These are phyloP conservation scores for Entelurus aequoreus DNA, from an alignment of 2,113 vertebrate genomes.

Conservation along the genomic window DNA sequence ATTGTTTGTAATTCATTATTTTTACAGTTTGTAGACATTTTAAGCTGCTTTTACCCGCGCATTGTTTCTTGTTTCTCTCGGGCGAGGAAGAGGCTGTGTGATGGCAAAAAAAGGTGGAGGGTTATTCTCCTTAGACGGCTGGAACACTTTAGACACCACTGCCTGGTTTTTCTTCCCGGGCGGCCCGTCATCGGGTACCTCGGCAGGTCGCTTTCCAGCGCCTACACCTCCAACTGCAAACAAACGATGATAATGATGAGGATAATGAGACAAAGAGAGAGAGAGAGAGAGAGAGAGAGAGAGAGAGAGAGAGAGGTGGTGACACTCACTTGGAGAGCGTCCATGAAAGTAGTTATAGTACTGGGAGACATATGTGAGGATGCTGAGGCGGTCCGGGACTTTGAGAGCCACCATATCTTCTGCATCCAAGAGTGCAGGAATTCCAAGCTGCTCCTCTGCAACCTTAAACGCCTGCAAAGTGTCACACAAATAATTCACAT, in stretches of 20 bases:
- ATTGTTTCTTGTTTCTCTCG: conserved; percentile 24
- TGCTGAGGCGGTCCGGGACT: conserved; percentile 90
- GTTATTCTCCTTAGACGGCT: conserved; percentile 51
- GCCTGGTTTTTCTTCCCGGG: conserved; percentile 77
- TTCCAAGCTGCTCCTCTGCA: conserved; percentile 86
- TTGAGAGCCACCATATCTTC: conserved; percentile 95
- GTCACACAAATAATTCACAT: too few relatives aligned
- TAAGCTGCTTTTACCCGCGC: conserved; percentile 20
- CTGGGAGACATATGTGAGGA: conserved; percentile 96
- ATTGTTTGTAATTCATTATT: not conserved
- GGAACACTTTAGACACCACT: conserved; percentile 48
- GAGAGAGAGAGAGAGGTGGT: not conserved
- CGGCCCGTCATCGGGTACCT: conserved; percentile 59
- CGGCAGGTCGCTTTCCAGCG: conserved; percentile 81
- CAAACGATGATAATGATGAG: not conserved
- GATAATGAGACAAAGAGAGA: not conserved
- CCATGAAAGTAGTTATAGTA: conserved; percentile 98
- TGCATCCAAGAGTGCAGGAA: conserved; percentile 91
- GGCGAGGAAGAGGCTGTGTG: conserved; percentile 22
- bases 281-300: not conserved
- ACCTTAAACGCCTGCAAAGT: conserved; percentile 82
- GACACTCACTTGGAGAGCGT: conserved; percentile 86
- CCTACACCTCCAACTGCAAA: conserved; percentile 83
- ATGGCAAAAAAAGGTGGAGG: conserved; percentile 38
- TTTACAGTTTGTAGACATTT: not conserved